Percentiles rank a stretch among this genome's conserved stretches.
phyloP scores from a whole-genome alignment of 2,888 invertebrate species.

The Thymelicus lineola region DNA sequence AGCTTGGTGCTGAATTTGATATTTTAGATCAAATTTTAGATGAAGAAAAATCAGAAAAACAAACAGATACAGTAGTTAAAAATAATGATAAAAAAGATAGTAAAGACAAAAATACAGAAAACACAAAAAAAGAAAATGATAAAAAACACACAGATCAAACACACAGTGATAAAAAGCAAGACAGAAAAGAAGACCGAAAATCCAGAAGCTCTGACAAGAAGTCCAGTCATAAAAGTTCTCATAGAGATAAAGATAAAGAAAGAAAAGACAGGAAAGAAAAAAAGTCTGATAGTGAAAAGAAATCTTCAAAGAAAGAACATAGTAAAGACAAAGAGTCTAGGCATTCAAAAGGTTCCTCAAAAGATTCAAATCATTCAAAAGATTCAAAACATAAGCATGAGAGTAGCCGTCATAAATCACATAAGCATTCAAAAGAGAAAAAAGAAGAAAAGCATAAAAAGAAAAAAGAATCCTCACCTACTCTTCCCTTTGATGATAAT shows the following conservation, averaged over 20 bases:
- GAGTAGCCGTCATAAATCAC: slow-evolving; percentile 50
- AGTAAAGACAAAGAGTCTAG: slow-evolving; percentile 51
- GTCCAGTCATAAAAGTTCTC: slow-evolving; percentile 66
- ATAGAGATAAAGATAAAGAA: slow-evolving; percentile 50
- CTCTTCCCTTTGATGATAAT: slow-evolving; percentile 54
- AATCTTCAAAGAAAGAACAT: slow-evolving; percentile 47
- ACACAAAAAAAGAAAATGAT: slow-evolving; percentile 42
- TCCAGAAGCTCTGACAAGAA: slow-evolving; percentile 58
- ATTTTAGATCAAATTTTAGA: slow-evolving; percentile 80
- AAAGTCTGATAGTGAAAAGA: slow-evolving; percentile 36
- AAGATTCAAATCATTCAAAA: slow-evolving; percentile 55
- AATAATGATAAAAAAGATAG: slow-evolving; percentile 49
- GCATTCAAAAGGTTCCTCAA: slow-evolving; percentile 54
- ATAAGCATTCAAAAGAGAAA: slow-evolving; percentile 58
- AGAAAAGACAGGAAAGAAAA: slow-evolving; percentile 58
- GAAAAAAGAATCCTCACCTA: slow-evolving; percentile 37
- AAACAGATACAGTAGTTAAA: slow-evolving; percentile 43
- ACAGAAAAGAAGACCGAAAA: slow-evolving; percentile 51
- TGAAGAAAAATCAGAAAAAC: slow-evolving; percentile 65
- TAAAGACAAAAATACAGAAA: slow-evolving; percentile 50
- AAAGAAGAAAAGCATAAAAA: slow-evolving; percentile 50
- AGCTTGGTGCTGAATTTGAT: slow-evolving; percentile 80
- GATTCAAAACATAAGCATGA: slow-evolving; percentile 57
- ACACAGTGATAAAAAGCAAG: slow-evolving; percentile 46
- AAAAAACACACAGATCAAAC: slow-evolving; percentile 48